phyloP scores from a whole-genome alignment of 1,140 invertebrate species.

The Helicoverpa zea region DNA sequence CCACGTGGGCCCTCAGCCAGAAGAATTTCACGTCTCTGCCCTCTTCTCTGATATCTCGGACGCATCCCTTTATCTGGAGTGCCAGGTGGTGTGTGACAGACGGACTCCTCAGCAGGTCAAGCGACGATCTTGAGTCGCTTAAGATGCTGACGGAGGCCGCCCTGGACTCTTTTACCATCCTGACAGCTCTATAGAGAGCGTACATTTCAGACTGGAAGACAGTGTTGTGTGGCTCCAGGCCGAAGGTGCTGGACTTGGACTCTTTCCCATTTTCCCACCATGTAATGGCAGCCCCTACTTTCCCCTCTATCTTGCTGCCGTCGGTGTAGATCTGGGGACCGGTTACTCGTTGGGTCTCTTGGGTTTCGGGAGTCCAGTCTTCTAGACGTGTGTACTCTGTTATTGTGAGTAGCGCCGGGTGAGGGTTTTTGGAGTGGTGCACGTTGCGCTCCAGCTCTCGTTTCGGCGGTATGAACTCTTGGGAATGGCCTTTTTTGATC shows the following conservation, averaged over 20 bases:
- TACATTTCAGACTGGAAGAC: slow-evolving; percentile 62
- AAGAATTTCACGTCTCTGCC: slow-evolving; percentile 41
- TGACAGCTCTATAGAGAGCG: slow-evolving; percentile 45
- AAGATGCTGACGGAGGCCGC: slow-evolving; percentile 28
- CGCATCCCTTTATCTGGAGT: slow-evolving; percentile 10
- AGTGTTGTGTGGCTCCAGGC: slow-evolving; percentile 52
- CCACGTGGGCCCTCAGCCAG: slow-evolving; percentile 58
- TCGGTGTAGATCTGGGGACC: slow-evolving; percentile 53
- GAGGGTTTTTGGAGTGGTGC: slow-evolving; percentile 21
- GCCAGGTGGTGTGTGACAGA: slow-evolving; percentile 35
- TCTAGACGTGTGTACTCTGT: slow-evolving; percentile 42
- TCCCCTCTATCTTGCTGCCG: slow-evolving; percentile 57
- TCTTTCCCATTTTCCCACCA: slow-evolving; percentile 56
- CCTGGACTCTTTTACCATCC: slow-evolving; percentile 2
- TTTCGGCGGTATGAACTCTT: slow-evolving; percentile 42
- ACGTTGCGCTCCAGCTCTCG: background rate
- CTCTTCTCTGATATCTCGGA: slow-evolving; percentile 22
- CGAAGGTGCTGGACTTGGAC: slow-evolving; percentile 39
- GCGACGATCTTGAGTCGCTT: slow-evolving; percentile 58
- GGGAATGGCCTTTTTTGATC: slow-evolving; percentile 44
- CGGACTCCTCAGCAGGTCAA: slow-evolving; percentile 47
- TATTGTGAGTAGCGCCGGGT: slow-evolving; percentile 17
- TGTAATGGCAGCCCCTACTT: slow-evolving; percentile 57
- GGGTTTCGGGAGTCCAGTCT: slow-evolving; percentile 29
- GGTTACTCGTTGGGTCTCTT: background rate